Base-by-base conservation (phyloP, 2,113 vertebrate genomes). In the Eulacestoma nigropectus region DNA sequence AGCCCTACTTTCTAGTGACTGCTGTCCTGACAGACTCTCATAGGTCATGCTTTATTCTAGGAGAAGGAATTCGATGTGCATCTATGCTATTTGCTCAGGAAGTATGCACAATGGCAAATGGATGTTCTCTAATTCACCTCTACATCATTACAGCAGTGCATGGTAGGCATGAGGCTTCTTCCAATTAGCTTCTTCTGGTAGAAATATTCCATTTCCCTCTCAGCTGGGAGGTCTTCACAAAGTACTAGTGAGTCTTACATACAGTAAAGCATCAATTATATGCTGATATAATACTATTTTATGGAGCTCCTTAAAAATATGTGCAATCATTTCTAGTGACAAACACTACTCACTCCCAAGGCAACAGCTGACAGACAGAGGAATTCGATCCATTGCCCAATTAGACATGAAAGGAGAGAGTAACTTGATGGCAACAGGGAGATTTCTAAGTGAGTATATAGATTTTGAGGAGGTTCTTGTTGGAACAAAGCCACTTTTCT, bases 131-230 rank as follows among this genome's bases (percentile, higher is more conserved):
- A 70, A 95, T 91, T 93, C 84, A 92, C 64, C 46, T 91, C 80
- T 67, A 33, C 63, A 70, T 67, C 73, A 81, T 94, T 85, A 77
- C 75, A 95, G 78, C 72, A 65, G 75, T 63, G 39, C 64, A 41
- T 84, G 33, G 70, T 74, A 56, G 75, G 87, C 59, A 81, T 65
- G 70, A 77, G 22, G 60, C 76, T 65, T 89, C 81, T 86, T 93
- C 74, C 84, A 93, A 62, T 95, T 96, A 91, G 70, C 77, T 85
- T 83, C 56, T 75, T 78, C 69, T 93, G 82, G 25, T 55, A 90
- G 76, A 96, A 95, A 72, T 47, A 91, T 21, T 94, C 44, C 21
- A 67, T 94, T 95, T 92, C 37, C 41, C 32, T 94, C 87, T 95
- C 87, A 84, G 67, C 59, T 84, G 39, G 77, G 70, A 93, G 68